Evolutionary conservation across 2,888 invertebrate species (phyloP).

Genomic region (Pardosa pseudoannulata): DNA sequence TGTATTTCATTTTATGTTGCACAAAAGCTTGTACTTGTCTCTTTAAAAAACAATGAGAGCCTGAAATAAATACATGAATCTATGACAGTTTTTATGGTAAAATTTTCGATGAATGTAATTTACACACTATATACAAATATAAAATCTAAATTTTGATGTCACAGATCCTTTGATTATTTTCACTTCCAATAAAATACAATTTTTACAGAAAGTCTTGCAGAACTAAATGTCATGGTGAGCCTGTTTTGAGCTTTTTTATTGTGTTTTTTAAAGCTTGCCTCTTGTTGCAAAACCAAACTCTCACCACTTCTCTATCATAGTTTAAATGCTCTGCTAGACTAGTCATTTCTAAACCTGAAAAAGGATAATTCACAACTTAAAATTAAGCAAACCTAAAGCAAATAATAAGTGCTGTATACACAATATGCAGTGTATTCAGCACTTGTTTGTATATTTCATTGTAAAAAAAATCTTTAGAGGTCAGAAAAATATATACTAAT

Average conservation of each 20-base stretch:
- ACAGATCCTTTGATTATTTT: conserved; percentile 35
- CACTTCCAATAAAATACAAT: background rate
- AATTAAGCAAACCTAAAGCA: too few relatives aligned
- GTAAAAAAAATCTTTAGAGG: too few relatives aligned
- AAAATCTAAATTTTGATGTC: conserved; percentile 1
- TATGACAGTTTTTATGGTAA: background rate
- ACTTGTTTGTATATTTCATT: too few relatives aligned
- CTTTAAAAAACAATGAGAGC: conserved; percentile 44
- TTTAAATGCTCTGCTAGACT: conserved; percentile 95
- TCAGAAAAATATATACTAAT: too few relatives aligned
- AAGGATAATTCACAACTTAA: too few relatives aligned
- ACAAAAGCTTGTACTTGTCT: too few relatives aligned
- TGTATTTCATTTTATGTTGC: background rate
- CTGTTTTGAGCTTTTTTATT: conserved; percentile 80
- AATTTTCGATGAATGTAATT: conserved; percentile 23
- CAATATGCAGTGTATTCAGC: too few relatives aligned
- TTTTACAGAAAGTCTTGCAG: background rate
- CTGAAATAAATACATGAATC: conserved; percentile 40
- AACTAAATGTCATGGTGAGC: conserved; percentile 26
- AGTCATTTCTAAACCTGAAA: conserved; percentile 95
- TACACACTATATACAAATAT: conserved; percentile 57
- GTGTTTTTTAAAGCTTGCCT: conserved; percentile 98
- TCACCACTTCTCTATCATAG: conserved; percentile 97
- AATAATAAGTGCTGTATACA: too few relatives aligned
- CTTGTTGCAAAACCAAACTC: conserved; percentile 99